Evolutionary conservation across 2,888 invertebrate species (phyloP).

Genomic region (Furcula furcula): DNA sequence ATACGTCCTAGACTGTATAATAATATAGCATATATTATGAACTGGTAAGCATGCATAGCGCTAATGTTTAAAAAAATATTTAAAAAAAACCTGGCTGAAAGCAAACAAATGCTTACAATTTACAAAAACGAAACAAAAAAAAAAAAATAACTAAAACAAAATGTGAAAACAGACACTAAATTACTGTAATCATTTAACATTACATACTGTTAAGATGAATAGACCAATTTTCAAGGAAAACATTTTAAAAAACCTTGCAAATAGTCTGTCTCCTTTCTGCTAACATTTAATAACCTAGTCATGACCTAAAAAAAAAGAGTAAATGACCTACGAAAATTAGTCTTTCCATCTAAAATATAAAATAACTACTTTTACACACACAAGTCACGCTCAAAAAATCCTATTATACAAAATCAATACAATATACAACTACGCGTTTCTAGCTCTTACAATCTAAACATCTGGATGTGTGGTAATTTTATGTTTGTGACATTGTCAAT

Average conservation of each 20-base stretch:
- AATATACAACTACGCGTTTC: constrained; percentile 27
- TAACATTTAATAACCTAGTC: not conserved
- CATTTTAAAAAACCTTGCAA: not conserved
- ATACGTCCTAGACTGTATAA: constrained; percentile 62
- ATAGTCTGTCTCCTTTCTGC: not conserved
- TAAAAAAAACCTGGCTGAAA: constrained; percentile 62
- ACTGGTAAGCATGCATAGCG: constrained; percentile 81
- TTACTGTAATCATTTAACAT: constrained; percentile 25
- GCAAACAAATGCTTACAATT: constrained; percentile 82
- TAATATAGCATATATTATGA: constrained; percentile 67
- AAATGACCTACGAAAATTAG: not conserved
- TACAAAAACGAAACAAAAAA: constrained; percentile 62
- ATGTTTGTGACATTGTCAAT: constrained; percentile 34
- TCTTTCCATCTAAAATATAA: not conserved
- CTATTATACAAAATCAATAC: constrained; percentile 38
- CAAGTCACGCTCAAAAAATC: constrained; percentile 36
- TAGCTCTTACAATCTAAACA: constrained; percentile 9
- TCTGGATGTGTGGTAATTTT: constrained; percentile 7
- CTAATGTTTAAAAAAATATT: constrained; percentile 47
- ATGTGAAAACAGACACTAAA: constrained; percentile 27
- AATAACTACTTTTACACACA: constrained; percentile 42
- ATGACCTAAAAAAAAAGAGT: too few species aligned
- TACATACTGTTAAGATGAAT: constrained; percentile 13
- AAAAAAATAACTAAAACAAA: too few species aligned
- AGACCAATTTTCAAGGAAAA: constrained; percentile 7